phyloP scores from a whole-genome alignment of 2,113 vertebrate species.

The Amphiprion percula region DNA sequence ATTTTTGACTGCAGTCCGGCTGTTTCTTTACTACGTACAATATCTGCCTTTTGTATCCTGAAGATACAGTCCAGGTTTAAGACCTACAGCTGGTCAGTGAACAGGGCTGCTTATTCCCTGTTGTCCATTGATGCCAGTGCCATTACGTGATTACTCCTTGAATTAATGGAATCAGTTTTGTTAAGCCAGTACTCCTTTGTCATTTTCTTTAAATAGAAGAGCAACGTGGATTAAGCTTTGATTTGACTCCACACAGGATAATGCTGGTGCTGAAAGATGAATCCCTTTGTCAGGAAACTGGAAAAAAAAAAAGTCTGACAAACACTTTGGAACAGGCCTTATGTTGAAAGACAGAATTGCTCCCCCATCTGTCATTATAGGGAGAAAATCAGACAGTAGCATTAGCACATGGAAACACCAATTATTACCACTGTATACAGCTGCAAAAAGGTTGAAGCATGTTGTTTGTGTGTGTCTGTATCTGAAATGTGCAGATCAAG shows the following conservation, averaged over 20 bases:
- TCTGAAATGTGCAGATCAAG: constrained; percentile 84
- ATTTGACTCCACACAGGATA: background rate
- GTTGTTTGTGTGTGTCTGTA: background rate
- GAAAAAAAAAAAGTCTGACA: background rate
- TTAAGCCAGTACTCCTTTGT: background rate
- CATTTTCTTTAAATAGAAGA: background rate
- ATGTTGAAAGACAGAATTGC: background rate
- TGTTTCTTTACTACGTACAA: too few species aligned
- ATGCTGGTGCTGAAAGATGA: background rate
- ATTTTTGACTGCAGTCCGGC: too few species aligned
- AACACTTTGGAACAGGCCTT: background rate
- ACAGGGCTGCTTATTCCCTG: background rate
- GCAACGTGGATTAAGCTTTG: too few species aligned
- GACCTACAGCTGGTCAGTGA: too few species aligned
- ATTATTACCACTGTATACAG: background rate
- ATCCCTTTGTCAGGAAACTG: too few species aligned
- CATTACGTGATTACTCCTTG: background rate
- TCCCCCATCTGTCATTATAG: background rate
- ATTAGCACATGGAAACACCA: background rate
- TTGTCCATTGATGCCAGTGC: background rate
- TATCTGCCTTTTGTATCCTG: too few species aligned
- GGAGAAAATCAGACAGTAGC: background rate
- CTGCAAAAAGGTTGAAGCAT: background rate
- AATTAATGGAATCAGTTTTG: constrained; percentile 18
- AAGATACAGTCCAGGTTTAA: too few species aligned